Base-by-base conservation (phyloP, 2,797 vertebrate species). In the Sebastes nivosus region DNA sequence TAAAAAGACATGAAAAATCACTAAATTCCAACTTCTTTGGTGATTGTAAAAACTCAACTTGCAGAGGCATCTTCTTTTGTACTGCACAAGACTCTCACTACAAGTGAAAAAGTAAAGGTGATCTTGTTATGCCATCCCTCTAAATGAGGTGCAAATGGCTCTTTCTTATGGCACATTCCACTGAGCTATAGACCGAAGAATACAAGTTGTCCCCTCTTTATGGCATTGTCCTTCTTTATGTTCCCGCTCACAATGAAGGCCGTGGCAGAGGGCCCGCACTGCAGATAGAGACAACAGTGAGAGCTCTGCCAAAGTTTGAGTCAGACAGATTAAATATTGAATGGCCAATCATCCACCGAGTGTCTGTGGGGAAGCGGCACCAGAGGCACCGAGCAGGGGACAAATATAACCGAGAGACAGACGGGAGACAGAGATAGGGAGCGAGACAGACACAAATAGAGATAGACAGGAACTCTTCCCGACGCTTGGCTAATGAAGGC, bases 281-380 rank as follows among this genome's bases (percentile, higher is more conserved):
- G 82, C 79, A 73, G 75, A 83, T 8, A 29, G 16, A 67, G 5
- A 71, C 77, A 66, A 59, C 72, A 58, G 69, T 0, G 36, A 34
- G 38, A 8, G n/a, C 73, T 18, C 63, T 77, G 87, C 79, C 84
- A 84, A 77, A 82, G 3, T 65, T 69, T 54, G 29, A 86, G 66
- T 82, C 81, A 70, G 63, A 84, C 73, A 52, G 76, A 89, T 82
- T 80, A 75, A 82, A 86, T 76, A 82, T 76, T 77, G 76, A 86
- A 86, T 6, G 71, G 59, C 67, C 77, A 82, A 83, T 88, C 77
- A 86, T 69, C 38, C 72, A 24, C 67, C 0, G 79, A 77, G 36
- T 0, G 73, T 63, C 78, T 77, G 55, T 2, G 14, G 72, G 70
- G 84, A 75, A 18, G 30, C 29, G 8, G 81, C 32, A 38, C 38